A percentile compares a stretch with the other conserved stretches of the same genome.
Evolutionary conservation across 1,140 invertebrate genomes (phyloP).

Genomic region (Bombus balteatus): DNA sequence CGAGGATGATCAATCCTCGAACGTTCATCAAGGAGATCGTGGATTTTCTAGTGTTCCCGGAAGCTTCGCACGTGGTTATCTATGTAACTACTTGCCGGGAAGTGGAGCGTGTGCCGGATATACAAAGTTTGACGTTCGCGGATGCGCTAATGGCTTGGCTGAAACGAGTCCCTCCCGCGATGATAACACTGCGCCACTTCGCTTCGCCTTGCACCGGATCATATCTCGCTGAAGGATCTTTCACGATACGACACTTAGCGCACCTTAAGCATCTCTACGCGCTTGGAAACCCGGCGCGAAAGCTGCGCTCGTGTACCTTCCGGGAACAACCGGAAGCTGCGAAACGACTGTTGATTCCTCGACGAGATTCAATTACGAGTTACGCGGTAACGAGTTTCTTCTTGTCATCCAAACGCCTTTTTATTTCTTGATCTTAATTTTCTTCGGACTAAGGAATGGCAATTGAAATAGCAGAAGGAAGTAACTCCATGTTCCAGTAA

Average conservation of each 20-base stretch:
- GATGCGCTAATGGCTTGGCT: slow-evolving; percentile 65
- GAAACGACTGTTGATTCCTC: background rate
- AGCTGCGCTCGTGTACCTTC: background rate
- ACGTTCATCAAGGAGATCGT: slow-evolving; percentile 1
- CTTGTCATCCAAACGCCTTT: background rate
- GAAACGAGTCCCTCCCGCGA: slow-evolving; percentile 62
- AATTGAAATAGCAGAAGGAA: background rate
- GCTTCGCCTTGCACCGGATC: slow-evolving; percentile 46
- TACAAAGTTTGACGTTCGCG: slow-evolving; percentile 66
- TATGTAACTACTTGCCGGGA: slow-evolving; percentile 27
- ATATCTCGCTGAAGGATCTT: slow-evolving; percentile 66
- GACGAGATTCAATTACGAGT: slow-evolving; percentile 10
- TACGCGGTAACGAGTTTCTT: background rate
- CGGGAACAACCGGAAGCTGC: background rate
- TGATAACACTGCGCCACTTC: slow-evolving; percentile 56
- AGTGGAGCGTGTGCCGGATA: slow-evolving; percentile 54
- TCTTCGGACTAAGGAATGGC: background rate
- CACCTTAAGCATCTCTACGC: slow-evolving; percentile 48
- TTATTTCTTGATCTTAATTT: background rate
- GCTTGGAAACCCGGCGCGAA: background rate
- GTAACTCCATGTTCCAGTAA: background rate
- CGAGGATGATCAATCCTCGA: background rate
- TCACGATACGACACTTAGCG: slow-evolving; percentile 46
- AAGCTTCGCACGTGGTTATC: slow-evolving; percentile 25
- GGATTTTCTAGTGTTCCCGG: background rate